Evolutionary conservation across 2,113 vertebrate genomes (phyloP), one percentile per base, ranked within the genome.

Genomic region (Sinocyclocheilus grahami): DNA sequence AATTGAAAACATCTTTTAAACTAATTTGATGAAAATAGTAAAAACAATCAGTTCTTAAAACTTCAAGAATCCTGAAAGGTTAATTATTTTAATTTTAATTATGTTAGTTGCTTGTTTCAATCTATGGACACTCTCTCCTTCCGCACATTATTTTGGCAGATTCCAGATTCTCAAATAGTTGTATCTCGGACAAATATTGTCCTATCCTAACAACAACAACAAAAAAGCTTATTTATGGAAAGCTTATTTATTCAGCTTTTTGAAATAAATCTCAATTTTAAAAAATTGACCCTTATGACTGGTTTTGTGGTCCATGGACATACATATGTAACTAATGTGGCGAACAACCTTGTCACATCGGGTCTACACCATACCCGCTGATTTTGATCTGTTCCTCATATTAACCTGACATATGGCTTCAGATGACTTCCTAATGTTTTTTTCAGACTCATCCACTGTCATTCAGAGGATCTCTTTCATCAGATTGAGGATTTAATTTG

Each of bases 401-500:
- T 24, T 75, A 48, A 24, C 42, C 74, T 76, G 74, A 76, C 42
- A 76, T 76, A 16, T 48, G 39, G 42, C 72, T 76, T 48, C 42
- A 76, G 5, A 27, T 6, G 2, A 27, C 42, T 46, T 13, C 37
- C 12, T 42, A 20, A 74, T 46, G 20, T 0, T 46, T 78, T 78
- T 76, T 76, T 7, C 37, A 46, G 72, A 24, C 13, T 76, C n/a
- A n/a, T 48, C 27, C 7, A 30, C 46, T 78, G 75, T 74, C 20
- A 78, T 75, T 75, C 27, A 58, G 76, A 53, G 27, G 9, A 65
- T 48, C n/a, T 83, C 48, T 53, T 76, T 20, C 14, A 69, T 37
- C 14, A 78, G 51, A 37, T 58, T 58, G 4, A 13, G 24, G 48
- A 27, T 75, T 46, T 14, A 69, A 65, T 71, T 85, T 78, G 9